These are phyloP conservation scores for Poeciliopsis occidentalis DNA, from an alignment of 2,113 vertebrate genomes.

Conservation along the genomic window DNA sequence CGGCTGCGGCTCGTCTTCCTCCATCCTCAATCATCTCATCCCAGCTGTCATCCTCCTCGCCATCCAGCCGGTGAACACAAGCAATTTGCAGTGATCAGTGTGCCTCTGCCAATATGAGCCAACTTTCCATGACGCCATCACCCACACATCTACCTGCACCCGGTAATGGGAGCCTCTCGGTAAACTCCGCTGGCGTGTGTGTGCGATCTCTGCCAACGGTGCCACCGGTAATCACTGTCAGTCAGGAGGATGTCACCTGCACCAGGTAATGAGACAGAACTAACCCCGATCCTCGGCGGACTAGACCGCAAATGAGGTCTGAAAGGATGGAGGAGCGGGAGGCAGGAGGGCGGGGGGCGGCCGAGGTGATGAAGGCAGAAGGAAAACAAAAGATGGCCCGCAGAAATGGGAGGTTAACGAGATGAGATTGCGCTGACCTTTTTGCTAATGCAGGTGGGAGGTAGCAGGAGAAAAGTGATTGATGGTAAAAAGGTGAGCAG, in stretches of 20 bases:
- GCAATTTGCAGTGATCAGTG: constrained; percentile 58
- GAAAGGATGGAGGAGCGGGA: constrained; percentile 28
- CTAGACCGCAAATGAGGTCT: constrained; percentile 55
- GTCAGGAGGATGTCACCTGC: constrained; percentile 59
- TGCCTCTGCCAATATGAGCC: constrained; percentile 52
- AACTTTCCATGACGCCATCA: constrained; percentile 46
- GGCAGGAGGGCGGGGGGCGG: constrained; percentile 2
- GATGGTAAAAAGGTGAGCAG: constrained; percentile 70
- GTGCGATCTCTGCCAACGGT: constrained; percentile 46
- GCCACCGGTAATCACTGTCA: constrained; percentile 70
- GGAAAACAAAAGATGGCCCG: constrained; percentile 70
- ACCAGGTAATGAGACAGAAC: constrained; percentile 72
- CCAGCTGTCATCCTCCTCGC: constrained; percentile 61
- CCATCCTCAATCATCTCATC: constrained; percentile 53
- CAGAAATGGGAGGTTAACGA: constrained; percentile 73
- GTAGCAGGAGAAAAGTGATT: constrained; percentile 62
- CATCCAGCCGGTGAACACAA: constrained; percentile 46
- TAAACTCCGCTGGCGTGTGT: constrained; percentile 33
- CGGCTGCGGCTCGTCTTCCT: constrained; percentile 41
- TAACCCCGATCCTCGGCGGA: constrained; percentile 63
- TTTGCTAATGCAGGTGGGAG: constrained; percentile 69
- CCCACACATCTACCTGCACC: constrained; percentile 48
- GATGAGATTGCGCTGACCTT: constrained; percentile 74
- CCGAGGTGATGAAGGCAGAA: constrained; percentile 18
- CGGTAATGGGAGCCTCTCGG: constrained; percentile 44